Conservation (phyloP, 2,888 invertebrate species). For the Pseudococcus viburni region DNA sequence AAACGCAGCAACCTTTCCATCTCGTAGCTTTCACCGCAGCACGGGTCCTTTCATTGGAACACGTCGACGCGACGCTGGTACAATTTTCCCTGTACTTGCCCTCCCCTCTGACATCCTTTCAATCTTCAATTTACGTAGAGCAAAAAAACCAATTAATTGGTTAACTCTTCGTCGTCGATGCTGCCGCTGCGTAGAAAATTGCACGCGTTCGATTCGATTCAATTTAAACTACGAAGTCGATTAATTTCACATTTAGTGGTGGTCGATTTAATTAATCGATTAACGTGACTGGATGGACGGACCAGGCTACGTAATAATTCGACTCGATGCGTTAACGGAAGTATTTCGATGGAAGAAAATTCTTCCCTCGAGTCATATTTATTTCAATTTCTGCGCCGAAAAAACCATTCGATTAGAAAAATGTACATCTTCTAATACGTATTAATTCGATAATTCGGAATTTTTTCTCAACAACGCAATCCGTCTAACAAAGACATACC, state of each 20-base stretch:
- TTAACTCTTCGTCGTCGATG: not conserved
- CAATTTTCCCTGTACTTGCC: not conserved
- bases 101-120: not conserved
- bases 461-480: not conserved
- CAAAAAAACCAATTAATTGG: not conserved
- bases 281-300: not conserved
- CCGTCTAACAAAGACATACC: not conserved
- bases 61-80: not conserved
- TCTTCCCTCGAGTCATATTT: no score
- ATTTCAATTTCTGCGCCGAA: not conserved
- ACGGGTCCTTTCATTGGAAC: not conserved
- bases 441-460: not conserved
- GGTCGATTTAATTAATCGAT: not conserved
- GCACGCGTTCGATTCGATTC: not conserved
- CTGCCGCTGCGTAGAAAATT: not conserved
- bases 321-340: not conserved
- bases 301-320: not conserved
- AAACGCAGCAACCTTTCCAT: not conserved
- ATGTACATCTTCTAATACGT: not conserved
- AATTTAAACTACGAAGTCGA: not conserved
- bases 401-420: no score
- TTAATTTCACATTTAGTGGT: conserved; percentile 4
- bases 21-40: conserved; percentile 19
- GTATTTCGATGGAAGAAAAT: not conserved
- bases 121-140: not conserved